Percentiles rank a stretch among this genome's conserved stretches.
Evolutionary conservation across 30 jellyfish, hydroid and myxozoan species (phyloP).

Genomic region (Aurelia sp.): DNA sequence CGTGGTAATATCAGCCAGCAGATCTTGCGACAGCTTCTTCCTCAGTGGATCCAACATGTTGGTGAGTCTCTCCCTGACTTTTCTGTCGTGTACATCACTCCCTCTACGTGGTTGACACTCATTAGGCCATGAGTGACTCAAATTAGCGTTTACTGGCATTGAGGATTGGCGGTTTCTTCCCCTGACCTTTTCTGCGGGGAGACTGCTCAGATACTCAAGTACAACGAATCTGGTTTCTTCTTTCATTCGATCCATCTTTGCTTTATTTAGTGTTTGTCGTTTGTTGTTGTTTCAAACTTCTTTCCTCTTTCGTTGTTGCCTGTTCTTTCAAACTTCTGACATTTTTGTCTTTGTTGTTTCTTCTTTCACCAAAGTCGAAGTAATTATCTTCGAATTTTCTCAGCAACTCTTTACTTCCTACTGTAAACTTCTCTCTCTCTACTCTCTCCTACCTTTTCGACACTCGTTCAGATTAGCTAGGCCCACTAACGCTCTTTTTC

Average conservation of each 20-base stretch:
- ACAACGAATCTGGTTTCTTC: slow-evolving; percentile 70
- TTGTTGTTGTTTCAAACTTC: too few relatives aligned
- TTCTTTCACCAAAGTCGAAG: too few relatives aligned
- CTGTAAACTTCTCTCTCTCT: too few relatives aligned
- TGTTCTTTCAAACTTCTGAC: too few relatives aligned
- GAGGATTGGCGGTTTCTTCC: slow-evolving; percentile 33
- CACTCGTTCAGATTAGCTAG: too few relatives aligned
- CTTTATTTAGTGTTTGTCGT: too few relatives aligned
- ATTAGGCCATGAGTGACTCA: not conserved
- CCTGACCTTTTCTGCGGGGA: slow-evolving; percentile 47
- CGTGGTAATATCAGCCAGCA: slow-evolving; percentile 15
- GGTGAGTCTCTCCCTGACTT: not conserved
- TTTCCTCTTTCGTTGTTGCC: too few relatives aligned
- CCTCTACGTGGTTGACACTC: not conserved
- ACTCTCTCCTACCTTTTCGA: too few relatives aligned
- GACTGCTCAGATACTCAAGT: slow-evolving; percentile 62
- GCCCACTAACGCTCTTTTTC: too few relatives aligned
- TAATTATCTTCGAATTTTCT: too few relatives aligned
- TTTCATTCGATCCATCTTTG: slow-evolving; percentile 30
- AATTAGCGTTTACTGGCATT: not conserved
- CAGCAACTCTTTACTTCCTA: too few relatives aligned
- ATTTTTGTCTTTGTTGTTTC: too few relatives aligned
- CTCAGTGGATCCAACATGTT: not conserved
- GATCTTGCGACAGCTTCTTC: not conserved
- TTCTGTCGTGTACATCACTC: not conserved